phyloP scores from a whole-genome alignment of 2,113 vertebrate genomes.

The Dasyurus viverrinus region DNA sequence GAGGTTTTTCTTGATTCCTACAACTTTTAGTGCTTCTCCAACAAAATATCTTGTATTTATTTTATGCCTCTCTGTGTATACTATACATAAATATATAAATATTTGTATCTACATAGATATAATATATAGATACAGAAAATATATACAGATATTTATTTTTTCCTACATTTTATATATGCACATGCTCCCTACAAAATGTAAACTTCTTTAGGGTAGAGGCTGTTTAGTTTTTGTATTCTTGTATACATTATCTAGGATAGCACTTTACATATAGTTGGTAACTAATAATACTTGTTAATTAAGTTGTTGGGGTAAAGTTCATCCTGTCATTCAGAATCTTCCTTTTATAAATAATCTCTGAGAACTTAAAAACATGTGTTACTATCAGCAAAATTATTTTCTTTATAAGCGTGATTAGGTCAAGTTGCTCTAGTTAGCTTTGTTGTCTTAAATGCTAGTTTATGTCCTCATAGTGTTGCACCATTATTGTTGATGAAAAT shows the following conservation, averaged over 20 bases:
- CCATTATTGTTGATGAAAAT: background rate
- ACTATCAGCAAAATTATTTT: background rate
- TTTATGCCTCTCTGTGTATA: background rate
- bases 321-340: background rate
- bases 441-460: background rate
- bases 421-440: background rate
- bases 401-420: background rate
- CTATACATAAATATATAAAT: background rate
- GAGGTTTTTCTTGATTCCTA: background rate
- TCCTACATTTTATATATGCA: background rate
- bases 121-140: too few species aligned
- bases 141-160: too few species aligned
- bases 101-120: background rate
- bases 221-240: background rate
- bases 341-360: background rate
- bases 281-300: background rate
- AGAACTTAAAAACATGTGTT: background rate
- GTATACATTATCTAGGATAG: background rate
- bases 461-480: background rate
- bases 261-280: background rate
- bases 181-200: background rate
- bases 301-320: background rate
- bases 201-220: background rate
- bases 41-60: background rate
- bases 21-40: background rate